These are phyloP conservation scores for Lacerta agilis DNA, from an alignment of 2,797 vertebrate genomes.

Conservation along the genomic window DNA sequence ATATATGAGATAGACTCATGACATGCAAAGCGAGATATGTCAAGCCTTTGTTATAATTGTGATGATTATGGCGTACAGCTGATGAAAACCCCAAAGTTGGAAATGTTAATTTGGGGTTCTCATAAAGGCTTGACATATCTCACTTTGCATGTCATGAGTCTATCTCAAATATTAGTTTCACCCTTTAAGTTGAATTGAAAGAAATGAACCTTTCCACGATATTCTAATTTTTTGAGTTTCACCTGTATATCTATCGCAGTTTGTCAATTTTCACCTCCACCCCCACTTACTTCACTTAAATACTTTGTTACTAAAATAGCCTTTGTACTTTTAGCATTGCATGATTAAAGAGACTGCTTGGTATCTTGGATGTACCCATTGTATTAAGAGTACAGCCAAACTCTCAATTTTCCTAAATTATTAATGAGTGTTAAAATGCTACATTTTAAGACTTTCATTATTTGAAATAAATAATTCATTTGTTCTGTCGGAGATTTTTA, in stretches of 20 bases:
- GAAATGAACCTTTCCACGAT: too few relatives aligned
- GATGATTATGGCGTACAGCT: too few relatives aligned
- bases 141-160: too few relatives aligned
- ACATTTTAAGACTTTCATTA: conserved; percentile 59
- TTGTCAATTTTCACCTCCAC: background rate
- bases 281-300: background rate
- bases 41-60: too few relatives aligned
- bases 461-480: conserved; percentile 66
- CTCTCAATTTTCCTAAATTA: conserved; percentile 49
- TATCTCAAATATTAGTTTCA: too few relatives aligned
- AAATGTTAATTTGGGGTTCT: too few relatives aligned
- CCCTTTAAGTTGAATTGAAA: too few relatives aligned
- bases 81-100: too few relatives aligned
- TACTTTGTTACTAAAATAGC: conserved; percentile 28
- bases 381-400: conserved; percentile 53
- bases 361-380: background rate
- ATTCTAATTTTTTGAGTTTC: too few relatives aligned
- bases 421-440: conserved; percentile 58
- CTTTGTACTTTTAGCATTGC: conserved; percentile 36
- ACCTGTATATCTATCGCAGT: background rate
- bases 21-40: too few relatives aligned
- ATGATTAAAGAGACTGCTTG: conserved; percentile 39
- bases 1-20: too few relatives aligned
- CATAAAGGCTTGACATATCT: too few relatives aligned
- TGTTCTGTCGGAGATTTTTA: conserved; percentile 66